These are phyloP conservation scores for Aix galericulata DNA, from an alignment of 2,113 vertebrate species.

Conservation along the genomic window DNA sequence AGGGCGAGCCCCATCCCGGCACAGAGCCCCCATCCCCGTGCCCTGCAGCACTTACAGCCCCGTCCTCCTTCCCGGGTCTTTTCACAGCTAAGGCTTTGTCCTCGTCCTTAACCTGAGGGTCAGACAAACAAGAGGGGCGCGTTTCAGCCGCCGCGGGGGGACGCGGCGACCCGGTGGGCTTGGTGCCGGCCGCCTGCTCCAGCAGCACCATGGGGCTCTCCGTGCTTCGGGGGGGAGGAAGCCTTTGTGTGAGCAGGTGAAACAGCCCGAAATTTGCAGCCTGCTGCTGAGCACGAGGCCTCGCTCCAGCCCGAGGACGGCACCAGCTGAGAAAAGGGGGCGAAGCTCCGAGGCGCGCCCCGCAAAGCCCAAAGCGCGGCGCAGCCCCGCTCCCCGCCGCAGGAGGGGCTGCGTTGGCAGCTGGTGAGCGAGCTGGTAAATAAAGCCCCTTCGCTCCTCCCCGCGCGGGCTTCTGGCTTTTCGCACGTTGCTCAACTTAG, in stretches of 20 bases:
- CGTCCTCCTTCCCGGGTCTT: constrained; percentile 55
- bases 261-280: not conserved
- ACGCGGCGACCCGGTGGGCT: too few species aligned
- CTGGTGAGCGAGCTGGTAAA: not conserved
- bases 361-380: not conserved
- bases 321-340: too few species aligned
- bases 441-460: not conserved
- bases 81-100: constrained; percentile 49
- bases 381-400: not conserved
- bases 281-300: not conserved
- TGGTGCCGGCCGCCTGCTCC: too few species aligned
- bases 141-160: not conserved
- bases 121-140: not conserved
- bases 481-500: not conserved
- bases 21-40: not conserved
- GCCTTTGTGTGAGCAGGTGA: not conserved
- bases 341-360: not conserved
- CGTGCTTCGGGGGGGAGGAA: not conserved
- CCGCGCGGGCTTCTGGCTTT: not conserved
- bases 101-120: constrained; percentile 73
- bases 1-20: not conserved
- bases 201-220: too few species aligned
- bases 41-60: constrained; percentile 66
- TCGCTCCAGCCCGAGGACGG: not conserved
- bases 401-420: not conserved